A percentile compares a stretch with the other conserved stretches of the same genome.
Conservation (phyloP, 2,888 invertebrate genomes). For the Lasioglossum morio region DNA sequence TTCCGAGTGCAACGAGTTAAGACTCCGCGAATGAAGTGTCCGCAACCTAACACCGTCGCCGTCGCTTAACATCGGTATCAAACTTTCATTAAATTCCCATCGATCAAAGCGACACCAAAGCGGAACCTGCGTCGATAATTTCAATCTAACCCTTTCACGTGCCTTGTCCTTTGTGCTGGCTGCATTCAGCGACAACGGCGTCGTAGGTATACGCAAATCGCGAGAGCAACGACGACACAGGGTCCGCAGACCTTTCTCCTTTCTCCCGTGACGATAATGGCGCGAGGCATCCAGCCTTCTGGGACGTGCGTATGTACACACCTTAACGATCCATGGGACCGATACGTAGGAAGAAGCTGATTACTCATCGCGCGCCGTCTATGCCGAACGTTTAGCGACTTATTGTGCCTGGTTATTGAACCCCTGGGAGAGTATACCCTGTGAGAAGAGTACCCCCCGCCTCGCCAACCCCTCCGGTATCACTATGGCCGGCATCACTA, state of each 20-base stretch:
- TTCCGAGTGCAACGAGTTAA: background rate
- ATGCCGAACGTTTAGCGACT: conserved; percentile 71
- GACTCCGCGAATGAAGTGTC: background rate
- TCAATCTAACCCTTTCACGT: background rate
- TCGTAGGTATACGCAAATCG: background rate
- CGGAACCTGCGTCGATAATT: background rate
- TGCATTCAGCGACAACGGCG: background rate
- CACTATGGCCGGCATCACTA: conserved; percentile 1
- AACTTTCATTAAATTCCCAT: conserved; percentile 2
- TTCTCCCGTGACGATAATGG: conserved; percentile 36
- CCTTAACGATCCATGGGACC: conserved; percentile 63
- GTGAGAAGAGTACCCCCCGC: conserved; percentile 12
- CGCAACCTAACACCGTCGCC: background rate
- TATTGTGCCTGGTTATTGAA: conserved; percentile 82
- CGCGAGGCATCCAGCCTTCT: conserved; percentile 41
- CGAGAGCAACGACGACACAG: background rate
- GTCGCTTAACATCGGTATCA: background rate
- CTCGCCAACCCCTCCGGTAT: conserved; percentile 5
- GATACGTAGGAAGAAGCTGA: conserved; percentile 73
- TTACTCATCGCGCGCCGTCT: conserved; percentile 73
- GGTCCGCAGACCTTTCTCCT: conserved; percentile 4
- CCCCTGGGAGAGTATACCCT: conserved; percentile 75
- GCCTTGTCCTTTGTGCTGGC: background rate
- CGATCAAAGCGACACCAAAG: background rate
- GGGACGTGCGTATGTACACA: conserved; percentile 55